Base-by-base conservation (phyloP, 2,888 invertebrate species). In the Agriotes lineatus region DNA sequence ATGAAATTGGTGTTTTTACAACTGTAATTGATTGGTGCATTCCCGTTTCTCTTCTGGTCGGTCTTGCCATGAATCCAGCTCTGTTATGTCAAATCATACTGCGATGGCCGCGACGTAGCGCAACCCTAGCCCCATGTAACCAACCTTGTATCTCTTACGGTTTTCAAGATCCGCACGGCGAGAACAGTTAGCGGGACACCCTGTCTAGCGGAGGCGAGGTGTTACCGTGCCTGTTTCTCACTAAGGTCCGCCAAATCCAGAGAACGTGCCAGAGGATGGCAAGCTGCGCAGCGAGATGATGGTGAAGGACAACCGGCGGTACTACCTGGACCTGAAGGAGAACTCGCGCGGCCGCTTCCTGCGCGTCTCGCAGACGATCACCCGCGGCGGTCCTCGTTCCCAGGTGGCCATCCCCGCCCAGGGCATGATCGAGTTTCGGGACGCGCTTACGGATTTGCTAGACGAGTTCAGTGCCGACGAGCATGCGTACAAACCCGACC, bases 221-320 rank as follows among this genome's bases (percentile, higher is more conserved):
- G n/a, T 39, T 39, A 39, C n/a, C n/a, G 9, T 42, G 4, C 9
- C 33, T 10, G 18, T 37, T 52, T 7, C 16, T 18, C 10, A 20
- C 9, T 14, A 54, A 94, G 97, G 97, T 78, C 97, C 97, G 78
- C 96, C 97, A 79, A 97, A 96, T 88, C 95, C 97, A 63, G 97
- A 97, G 83, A 96, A 94, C 86, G 92, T 96, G 80, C 97, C 97
- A 48, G 97, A 98, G 85, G 97, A 97, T 85, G 98, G 97, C 70
- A 97, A 97, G 86, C 90, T 99, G 81, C 99, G 98, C 86, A 97
- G 97, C 70, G 98, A 98, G 88, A 95, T 97, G 91, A 98, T 99
- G 94, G 92, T 97, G 76, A 98, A 97, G 88, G 99, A 99, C 87
- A 97, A 98, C 88, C 90, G 99, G 82, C 93, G 99, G 79, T 99